Conservation (phyloP, 2,113 vertebrate species). For the Sterrhoptilus dennistouni region DNA sequence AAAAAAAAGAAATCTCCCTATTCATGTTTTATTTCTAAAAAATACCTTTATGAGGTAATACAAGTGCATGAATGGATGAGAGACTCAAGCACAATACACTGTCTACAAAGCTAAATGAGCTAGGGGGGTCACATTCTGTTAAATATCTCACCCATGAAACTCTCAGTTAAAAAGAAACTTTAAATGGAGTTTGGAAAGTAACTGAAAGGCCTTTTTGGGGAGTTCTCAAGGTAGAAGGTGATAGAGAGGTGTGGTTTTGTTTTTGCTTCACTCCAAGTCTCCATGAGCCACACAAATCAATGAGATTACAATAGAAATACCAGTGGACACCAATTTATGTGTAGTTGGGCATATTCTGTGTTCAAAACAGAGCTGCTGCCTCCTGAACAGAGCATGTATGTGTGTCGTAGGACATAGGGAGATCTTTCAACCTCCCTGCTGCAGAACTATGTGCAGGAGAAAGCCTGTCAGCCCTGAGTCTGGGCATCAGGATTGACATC, state of each 20-base stretch:
- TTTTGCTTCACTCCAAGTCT: neutral
- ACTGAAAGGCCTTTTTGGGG: neutral
- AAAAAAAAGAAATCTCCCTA: neutral
- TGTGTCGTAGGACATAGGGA: neutral
- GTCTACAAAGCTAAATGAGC: neutral
- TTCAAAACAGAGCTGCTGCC: neutral
- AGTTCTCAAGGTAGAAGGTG: neutral
- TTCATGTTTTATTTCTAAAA: constrained; percentile 58
- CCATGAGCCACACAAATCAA: neutral
- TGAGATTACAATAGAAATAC: neutral
- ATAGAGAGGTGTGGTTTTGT: neutral
- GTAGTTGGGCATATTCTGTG: neutral
- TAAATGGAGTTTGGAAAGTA: neutral
- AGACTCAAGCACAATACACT: neutral
- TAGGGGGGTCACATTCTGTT: neutral
- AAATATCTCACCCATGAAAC: constrained; percentile 19
- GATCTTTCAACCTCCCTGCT: neutral
- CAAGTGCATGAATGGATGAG: constrained; percentile 38
- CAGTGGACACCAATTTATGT: neutral
- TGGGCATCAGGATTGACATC: neutral
- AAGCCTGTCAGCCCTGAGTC: neutral
- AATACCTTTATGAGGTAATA: constrained; percentile 41
- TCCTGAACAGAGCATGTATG: neutral
- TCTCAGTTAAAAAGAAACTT: neutral
- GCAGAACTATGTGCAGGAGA: neutral